These are phyloP conservation scores for human (Homo sapiens) DNA, from an alignment of 2,113 vertebrate species.

Conservation along the genomic window DNA sequence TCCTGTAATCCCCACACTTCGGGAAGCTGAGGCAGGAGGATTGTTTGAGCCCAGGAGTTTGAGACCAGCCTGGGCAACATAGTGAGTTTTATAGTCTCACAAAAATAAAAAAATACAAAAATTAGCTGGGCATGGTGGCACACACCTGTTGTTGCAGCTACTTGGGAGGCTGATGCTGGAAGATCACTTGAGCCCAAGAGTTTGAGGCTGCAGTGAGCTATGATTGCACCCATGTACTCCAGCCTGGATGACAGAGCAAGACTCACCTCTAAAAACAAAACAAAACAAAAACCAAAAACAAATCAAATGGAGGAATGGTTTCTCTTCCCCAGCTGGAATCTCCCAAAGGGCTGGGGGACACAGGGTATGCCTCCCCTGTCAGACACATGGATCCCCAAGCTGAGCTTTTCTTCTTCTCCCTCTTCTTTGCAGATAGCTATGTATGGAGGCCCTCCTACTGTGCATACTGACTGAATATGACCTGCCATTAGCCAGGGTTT, in stretches of 20 bases:
- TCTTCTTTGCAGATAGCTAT: neutral
- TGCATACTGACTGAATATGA: fast-evolving
- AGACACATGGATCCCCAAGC: neutral
- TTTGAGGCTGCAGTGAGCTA: neutral
- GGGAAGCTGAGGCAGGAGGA: neutral
- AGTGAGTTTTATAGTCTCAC: too few species aligned
- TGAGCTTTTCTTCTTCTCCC: neutral
- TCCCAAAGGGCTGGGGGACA: neutral
- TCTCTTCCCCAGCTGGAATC: neutral
- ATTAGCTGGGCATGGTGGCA: neutral
- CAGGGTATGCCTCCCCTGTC: fast-evolving
- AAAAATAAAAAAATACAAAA: too few species aligned
- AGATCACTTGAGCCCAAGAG: neutral
- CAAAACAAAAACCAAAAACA: neutral
- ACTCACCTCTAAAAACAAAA: neutral
- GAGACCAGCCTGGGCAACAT: too few species aligned
- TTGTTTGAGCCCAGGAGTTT: neutral
- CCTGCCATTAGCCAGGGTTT: too few species aligned
- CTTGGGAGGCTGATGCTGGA: neutral
- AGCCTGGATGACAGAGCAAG: neutral
- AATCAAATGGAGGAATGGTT: neutral
- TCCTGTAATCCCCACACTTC: neutral
- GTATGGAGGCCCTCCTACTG: too few species aligned
- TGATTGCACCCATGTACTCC: neutral
- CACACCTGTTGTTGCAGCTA: neutral